These are phyloP conservation scores for Rhabdophis nuchalis DNA, from an alignment of 2,797 vertebrate genomes.

Conservation along the genomic window DNA sequence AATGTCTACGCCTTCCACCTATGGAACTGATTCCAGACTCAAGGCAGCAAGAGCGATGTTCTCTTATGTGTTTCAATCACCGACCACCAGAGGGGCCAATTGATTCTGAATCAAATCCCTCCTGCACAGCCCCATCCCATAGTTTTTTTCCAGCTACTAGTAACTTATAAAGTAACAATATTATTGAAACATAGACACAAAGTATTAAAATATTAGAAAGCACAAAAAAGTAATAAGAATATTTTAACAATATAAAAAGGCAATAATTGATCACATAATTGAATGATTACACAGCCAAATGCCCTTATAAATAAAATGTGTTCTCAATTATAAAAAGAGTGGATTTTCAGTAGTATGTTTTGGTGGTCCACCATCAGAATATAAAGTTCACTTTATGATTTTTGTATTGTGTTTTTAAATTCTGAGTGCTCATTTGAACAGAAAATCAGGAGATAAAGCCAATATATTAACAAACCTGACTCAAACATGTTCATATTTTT, in stretches of 20 bases:
- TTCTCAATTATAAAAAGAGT: not conserved
- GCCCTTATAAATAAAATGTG: not conserved
- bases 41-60: no score
- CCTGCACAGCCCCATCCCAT: no score
- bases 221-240: not conserved
- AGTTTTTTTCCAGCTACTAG: no score
- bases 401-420: not conserved
- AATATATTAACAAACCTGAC: not conserved
- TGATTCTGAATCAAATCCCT: no score
- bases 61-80: no score
- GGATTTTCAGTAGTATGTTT: not conserved
- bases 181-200: not conserved
- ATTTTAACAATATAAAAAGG: not conserved
- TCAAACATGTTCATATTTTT: not conserved
- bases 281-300: not conserved
- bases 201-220: not conserved
- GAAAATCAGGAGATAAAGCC: not conserved
- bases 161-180: not conserved
- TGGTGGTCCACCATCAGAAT: not conserved
- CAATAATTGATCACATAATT: not conserved
- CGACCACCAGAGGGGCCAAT: no score
- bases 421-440: not conserved
- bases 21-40: no score
- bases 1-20: no score
- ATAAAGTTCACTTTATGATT: not conserved